These are phyloP conservation scores for Fopius arisanus DNA, from an alignment of 1,140 invertebrate genomes.

Conservation along the genomic window DNA sequence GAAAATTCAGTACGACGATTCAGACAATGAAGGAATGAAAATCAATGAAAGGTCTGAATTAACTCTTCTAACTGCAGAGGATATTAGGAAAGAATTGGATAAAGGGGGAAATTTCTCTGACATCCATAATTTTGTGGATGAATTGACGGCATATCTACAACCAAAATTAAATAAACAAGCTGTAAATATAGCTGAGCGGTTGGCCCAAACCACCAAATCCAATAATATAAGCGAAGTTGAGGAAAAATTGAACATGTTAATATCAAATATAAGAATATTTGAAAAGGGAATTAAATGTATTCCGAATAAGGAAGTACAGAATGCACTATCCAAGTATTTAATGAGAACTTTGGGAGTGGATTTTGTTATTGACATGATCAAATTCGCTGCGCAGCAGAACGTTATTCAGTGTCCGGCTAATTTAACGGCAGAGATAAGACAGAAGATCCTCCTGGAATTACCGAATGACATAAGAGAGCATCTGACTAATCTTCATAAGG, in stretches of 20 bases:
- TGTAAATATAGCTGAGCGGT: slow-evolving; percentile 71
- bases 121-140: slow-evolving; percentile 70
- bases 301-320: slow-evolving; percentile 70
- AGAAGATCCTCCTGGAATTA: slow-evolving; percentile 74
- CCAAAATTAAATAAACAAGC: slow-evolving; percentile 68
- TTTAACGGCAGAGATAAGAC: slow-evolving; percentile 72
- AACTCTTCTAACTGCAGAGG: slow-evolving; percentile 73
- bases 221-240: slow-evolving; percentile 64
- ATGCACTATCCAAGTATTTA: slow-evolving; percentile 79
- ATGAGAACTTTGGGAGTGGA: slow-evolving; percentile 85
- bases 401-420: slow-evolving; percentile 64
- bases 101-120: slow-evolving; percentile 72
- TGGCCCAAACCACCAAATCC: slow-evolving; percentile 57
- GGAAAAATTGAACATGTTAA: slow-evolving; percentile 80
- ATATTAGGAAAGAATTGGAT: slow-evolving; percentile 74
- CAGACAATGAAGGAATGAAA: slow-evolving; percentile 65
- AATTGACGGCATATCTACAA: slow-evolving; percentile 70
- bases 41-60: slow-evolving; percentile 60
- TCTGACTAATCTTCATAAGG: slow-evolving; percentile 71
- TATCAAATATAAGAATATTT: slow-evolving; percentile 82
- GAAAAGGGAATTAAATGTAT: slow-evolving; percentile 82
- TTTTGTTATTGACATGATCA: slow-evolving; percentile 80
- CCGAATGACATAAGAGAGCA: slow-evolving; percentile 72
- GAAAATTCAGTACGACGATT: slow-evolving; percentile 69
- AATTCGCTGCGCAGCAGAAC: slow-evolving; percentile 74